Percentiles rank a stretch among this genome's conserved stretches.
These are phyloP conservation scores for Dromas ardeola DNA, from an alignment of 2,113 vertebrate genomes.

Conservation along the genomic window DNA sequence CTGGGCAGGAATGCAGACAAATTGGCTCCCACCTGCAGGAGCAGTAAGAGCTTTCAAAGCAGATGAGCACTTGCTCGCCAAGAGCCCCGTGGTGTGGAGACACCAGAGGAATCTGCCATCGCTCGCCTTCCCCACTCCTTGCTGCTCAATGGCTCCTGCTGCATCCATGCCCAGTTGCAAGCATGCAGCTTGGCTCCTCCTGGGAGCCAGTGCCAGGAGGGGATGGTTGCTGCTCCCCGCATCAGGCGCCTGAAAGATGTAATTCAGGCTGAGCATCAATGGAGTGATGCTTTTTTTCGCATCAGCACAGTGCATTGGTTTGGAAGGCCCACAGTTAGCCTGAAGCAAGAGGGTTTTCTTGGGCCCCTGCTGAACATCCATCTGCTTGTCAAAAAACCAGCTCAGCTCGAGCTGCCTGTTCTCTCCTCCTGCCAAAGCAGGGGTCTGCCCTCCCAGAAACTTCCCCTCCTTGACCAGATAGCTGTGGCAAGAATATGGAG, in stretches of 20 bases:
- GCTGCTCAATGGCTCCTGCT: neutral
- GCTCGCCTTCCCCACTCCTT: neutral
- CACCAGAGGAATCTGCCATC: neutral
- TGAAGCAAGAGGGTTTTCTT: neutral
- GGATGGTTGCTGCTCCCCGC: accelerated
- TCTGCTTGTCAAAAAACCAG: neutral
- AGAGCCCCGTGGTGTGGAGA: neutral
- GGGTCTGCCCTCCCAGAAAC: neutral
- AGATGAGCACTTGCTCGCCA: neutral
- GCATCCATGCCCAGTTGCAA: neutral
- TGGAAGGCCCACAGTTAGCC: neutral
- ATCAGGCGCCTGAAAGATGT: neutral
- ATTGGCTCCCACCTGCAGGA: slow-evolving; percentile 45
- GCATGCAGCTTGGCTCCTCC: neutral
- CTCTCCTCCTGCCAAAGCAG: neutral
- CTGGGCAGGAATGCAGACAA: slow-evolving; percentile 54
- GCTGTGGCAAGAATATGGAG: neutral
- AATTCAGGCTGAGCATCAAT: neutral
- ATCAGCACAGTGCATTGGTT: neutral
- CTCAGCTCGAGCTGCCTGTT: slow-evolving; percentile 1
- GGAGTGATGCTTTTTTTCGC: neutral
- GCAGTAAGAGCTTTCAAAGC: slow-evolving; percentile 4
- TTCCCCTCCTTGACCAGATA: neutral
- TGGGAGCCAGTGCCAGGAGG: neutral
- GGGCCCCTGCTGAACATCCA: slow-evolving; percentile 38